Percentiles rank a stretch among this genome's conserved stretches.
These are phyloP conservation scores for Sepioteuthis lessoniana DNA, from an alignment of 2,888 invertebrate species.

Conservation along the genomic window DNA sequence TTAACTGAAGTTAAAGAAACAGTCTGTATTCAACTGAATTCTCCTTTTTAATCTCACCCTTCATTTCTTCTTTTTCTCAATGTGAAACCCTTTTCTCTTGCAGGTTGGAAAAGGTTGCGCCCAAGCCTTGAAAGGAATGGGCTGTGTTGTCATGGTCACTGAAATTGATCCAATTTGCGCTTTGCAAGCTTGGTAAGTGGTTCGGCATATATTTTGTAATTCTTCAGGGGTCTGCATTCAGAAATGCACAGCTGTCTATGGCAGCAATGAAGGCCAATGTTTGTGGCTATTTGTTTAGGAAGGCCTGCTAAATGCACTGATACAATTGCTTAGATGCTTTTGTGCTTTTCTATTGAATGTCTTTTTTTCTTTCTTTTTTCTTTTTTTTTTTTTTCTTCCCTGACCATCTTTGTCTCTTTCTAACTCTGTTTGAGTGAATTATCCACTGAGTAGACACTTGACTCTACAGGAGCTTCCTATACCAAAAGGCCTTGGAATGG, in stretches of 20 bases:
- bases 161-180: constrained; percentile 99
- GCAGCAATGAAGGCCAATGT: too few species aligned
- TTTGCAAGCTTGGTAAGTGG: constrained; percentile 87
- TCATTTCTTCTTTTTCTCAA: not conserved
- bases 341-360: not conserved
- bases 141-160: constrained; percentile 92
- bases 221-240: not conserved
- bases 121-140: constrained; percentile 93
- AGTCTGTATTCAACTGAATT: not conserved
- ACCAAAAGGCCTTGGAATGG: too few species aligned
- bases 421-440: not conserved
- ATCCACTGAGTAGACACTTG: too few species aligned
- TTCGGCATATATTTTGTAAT: not conserved
- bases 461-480: too few species aligned
- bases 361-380: not conserved
- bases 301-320: too few species aligned
- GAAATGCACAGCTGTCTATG: not conserved
- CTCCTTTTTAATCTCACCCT: not conserved
- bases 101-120: constrained; percentile 93
- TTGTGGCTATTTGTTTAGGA: too few species aligned
- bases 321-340: not conserved
- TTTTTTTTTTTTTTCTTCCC: not conserved
- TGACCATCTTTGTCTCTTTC: not conserved
- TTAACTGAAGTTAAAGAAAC: not conserved
- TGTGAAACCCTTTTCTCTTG: constrained; percentile 40